Evolutionary conservation across 2,888 invertebrate genomes (phyloP), one percentile per base, ranked within the genome.

Genomic region (Margaritifera margaritifera): DNA sequence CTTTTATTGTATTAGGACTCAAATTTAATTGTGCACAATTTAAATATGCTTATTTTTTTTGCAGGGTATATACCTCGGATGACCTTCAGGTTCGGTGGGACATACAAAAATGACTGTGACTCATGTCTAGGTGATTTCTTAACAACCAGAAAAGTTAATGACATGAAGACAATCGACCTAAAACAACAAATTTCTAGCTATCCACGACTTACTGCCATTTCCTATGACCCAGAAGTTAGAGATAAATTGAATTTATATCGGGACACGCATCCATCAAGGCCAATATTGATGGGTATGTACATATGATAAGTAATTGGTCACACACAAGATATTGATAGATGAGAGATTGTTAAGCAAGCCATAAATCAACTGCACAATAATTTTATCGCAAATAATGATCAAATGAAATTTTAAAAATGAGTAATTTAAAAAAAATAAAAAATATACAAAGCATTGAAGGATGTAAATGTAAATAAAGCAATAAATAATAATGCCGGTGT

Each of bases 101-200:
- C 89, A 42, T 90, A 90, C 79, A 87, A 87, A 76, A 81, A 82
- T 22, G 88, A 89, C 75, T 89, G 89, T 75, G 89, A 90, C 71
- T 72, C 76, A 22, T 88, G 88, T 77, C 86, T 90, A 25, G 88
- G 88, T 62, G 82, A 88, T 63, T 86, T 86, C 75, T 71, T 87
- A 64, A 84, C 78, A 59, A 84, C 80, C 68, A 77, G 80, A 24
- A 77, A 84, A 50, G 77, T 66, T 52, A 79, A 88, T 58, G 80
- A 82, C 24, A 62, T 65, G 22, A 83, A 87, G 68, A 77, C 79
- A 61, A 68, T 71, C 0, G 84, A 86, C 63, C 75, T 89, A 50
- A 66, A 73, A 57, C 79, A 76, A 24, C 82, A 84, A 69, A 82
- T 85, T 1, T 77, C 65, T 57, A 78, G 82, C 24, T 81, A 84